Base-by-base conservation (phyloP, 2,797 vertebrate species). In the Myiotriccus ornatus region DNA sequence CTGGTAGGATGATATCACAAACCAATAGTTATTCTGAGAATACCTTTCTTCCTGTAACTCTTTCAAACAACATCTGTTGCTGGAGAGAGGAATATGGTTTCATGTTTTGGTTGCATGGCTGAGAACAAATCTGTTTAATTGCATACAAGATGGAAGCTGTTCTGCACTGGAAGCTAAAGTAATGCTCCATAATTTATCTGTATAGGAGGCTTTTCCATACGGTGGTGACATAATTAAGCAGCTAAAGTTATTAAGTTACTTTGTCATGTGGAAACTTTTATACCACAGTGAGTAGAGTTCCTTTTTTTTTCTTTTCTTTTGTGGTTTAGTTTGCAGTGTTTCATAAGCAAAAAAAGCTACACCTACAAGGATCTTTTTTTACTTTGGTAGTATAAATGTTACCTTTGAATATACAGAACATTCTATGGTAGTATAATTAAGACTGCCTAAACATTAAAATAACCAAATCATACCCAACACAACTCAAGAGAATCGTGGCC, bases 91-190 rank as follows among this genome's bases (percentile, higher is more conserved):
- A 93, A 65, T 87, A 55, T 47, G 64, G 41, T 46, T 92, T 89
- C 52, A 39, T 83, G 86, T 64, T 94, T 95, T 92, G 76, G 73
- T 93, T 96, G 57, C 57, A 62, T 78, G 79, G 62, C 55, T 94
- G 49, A 92, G 87, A 95, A 94, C 60, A 95, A 95, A 89, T 80
- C 64, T 89, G 53, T 67, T 64, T 89, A 92, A 89, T 78, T 89
- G 49, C 35, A 71, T 65, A 35, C 68, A 87, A 85, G 52, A 81
- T 68, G n/a, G 73, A 93, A 92, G 35, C 18, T 91, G 56, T 82
- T 89, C 84, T 85, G 47, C 71, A 74, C 63, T 59, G 44, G 62
- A 93, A 82, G 73, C 41, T 44, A 15, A 94, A 73, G 39, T 76
- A 84, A 63, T 84, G 52, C 19, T 84, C 14, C 50, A 27, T 67